These are phyloP conservation scores for Hycleus phaleratus DNA, from an alignment of 1,140 invertebrate genomes.

Conservation along the genomic window DNA sequence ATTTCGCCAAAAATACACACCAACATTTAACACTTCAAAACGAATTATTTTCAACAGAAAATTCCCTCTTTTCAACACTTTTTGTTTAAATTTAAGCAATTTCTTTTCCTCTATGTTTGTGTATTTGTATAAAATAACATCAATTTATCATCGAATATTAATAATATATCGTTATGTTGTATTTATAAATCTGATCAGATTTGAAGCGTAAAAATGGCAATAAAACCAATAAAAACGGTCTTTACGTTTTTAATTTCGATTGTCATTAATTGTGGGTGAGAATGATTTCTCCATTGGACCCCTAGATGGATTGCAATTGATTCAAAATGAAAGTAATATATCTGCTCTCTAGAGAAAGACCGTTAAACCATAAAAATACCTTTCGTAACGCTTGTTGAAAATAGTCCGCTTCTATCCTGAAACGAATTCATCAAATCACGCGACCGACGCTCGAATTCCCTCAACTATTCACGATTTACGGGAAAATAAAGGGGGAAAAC, in stretches of 20 bases:
- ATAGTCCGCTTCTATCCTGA: constrained; percentile 5
- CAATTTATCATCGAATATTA: constrained; percentile 3
- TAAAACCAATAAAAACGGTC: constrained; percentile 28
- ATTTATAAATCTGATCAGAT: constrained; percentile 5
- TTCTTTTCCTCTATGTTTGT: neutral
- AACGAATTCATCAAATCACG: no score
- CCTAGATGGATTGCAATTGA: constrained; percentile 35
- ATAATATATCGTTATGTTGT: neutral
- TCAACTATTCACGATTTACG: no score
- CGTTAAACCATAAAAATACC: constrained; percentile 39
- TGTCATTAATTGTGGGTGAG: constrained; percentile 38
- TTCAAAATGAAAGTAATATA: constrained; percentile 42
- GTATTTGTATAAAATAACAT: neutral
- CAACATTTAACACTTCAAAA: constrained; percentile 1
- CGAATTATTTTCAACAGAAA: neutral
- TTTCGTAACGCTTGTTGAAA: constrained; percentile 21
- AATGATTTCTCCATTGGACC: constrained; percentile 28
- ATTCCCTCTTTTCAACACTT: neutral
- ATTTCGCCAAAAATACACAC: constrained; percentile 29
- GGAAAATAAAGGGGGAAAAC: no score
- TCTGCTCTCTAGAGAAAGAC: constrained; percentile 30
- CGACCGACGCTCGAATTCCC: no score
- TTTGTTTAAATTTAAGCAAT: neutral
- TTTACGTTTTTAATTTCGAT: constrained; percentile 40
- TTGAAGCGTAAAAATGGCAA: constrained; percentile 13